Percentiles rank a stretch among this genome's conserved stretches.
Conservation (phyloP, 2,888 invertebrate species). For the Scaptomyza parva region DNA sequence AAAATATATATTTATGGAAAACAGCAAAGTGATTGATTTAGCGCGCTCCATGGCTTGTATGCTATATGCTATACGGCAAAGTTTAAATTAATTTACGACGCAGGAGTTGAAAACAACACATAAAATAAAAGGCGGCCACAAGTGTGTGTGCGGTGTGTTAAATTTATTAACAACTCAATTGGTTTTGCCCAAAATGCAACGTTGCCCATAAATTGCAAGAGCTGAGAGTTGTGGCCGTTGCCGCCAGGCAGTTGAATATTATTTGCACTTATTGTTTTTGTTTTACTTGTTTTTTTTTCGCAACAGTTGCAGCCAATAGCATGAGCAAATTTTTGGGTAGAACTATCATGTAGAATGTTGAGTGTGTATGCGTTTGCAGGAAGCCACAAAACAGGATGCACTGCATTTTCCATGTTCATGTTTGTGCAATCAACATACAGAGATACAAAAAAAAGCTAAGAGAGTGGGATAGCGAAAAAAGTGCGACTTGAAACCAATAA, state of each 20-base stretch:
- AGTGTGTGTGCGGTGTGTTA: slow-evolving; percentile 38
- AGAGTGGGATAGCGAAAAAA: neutral
- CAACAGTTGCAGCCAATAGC: slow-evolving; percentile 11
- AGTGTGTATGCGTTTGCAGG: neutral
- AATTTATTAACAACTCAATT: slow-evolving; percentile 68
- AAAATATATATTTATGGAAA: slow-evolving; percentile 18
- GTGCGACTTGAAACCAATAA: neutral
- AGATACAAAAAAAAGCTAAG: neutral
- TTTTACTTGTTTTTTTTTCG: neutral
- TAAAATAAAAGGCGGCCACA: slow-evolving; percentile 8
- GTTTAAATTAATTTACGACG: slow-evolving; percentile 53
- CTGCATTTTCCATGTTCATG: slow-evolving; percentile 9
- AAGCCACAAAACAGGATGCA: slow-evolving; percentile 7
- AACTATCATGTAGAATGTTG: neutral
- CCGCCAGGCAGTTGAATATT: slow-evolving; percentile 14
- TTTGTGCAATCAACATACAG: slow-evolving; percentile 21
- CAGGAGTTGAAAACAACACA: slow-evolving; percentile 20
- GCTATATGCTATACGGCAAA: neutral
- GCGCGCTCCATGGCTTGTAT: slow-evolving; percentile 20
- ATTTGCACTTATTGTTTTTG: slow-evolving; percentile 33
- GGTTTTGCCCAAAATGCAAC: slow-evolving; percentile 38
- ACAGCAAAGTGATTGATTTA: slow-evolving; percentile 70
- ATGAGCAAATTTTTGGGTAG: neutral
- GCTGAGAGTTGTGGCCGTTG: slow-evolving; percentile 6
- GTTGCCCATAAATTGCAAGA: slow-evolving; percentile 39